Evolutionary conservation across 1,140 invertebrate genomes (phyloP), one percentile per base, ranked within the genome.

Genomic region (Drepana arcuata): DNA sequence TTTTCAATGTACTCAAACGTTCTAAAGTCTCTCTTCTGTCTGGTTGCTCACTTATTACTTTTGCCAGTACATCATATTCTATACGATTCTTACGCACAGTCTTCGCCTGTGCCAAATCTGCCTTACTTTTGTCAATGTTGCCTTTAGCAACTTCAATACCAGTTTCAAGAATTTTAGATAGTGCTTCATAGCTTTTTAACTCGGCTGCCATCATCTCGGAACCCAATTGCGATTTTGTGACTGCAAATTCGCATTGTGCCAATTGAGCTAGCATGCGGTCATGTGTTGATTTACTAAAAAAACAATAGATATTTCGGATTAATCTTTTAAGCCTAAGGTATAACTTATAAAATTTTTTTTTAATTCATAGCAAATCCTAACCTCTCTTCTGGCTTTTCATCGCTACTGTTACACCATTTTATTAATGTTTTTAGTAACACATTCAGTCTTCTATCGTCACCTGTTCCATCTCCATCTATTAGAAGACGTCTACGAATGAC

Each of bases 381-480:
- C 89, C 87, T 90, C 45, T 95, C 91, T 64, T 91, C 88, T 10
- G 86, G 75, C 30, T 87, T 84, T 28, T 92, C 87, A 29, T 93
- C 89, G n/a, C 89, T 83, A 38, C 78, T 85, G 55, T 90, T 92
- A 41, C 88, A 91, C 94, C 94, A 98, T 79, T 95, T 95, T 11
- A 95, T 88, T 45, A 97, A 93, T 7, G 90, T 91, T 84, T 95
- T 97, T 10, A 97, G 71, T 2, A 98, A 73, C 30, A 92, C 88
- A 62, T 94, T 96, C 10, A 98, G 85, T 47, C 95, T 83, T 42
- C 95, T 87, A 73, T 98, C 96, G 81, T 99, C 96, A 26, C 95
- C 96, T 14, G 93, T 95, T 14, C 96, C 96, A 88, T 98, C 96
- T 14, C 96, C 96, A 80, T 98, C 96, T 65, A 98, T 96, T 6